A percentile compares a stretch with the other conserved stretches of the same genome.
These are phyloP conservation scores for Neodiprion pinetum DNA, from an alignment of 1,140 invertebrate genomes.

Conservation along the genomic window DNA sequence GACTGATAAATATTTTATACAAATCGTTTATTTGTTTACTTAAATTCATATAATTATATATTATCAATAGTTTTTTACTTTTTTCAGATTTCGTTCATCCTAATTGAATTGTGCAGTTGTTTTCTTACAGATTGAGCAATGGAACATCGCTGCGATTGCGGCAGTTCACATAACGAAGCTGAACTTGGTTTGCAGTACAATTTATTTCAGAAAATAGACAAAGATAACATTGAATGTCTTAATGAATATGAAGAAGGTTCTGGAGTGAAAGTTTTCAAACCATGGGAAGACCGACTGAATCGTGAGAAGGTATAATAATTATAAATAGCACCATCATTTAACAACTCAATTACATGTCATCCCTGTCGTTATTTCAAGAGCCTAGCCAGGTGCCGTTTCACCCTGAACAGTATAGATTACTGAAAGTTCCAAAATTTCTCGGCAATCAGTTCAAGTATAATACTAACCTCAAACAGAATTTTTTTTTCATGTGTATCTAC, in stretches of 20 bases:
- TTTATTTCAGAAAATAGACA: constrained; percentile 89
- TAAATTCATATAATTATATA: too few species aligned
- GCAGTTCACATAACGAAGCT: constrained; percentile 37
- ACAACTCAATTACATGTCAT: neutral
- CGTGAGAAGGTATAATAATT: constrained; percentile 69
- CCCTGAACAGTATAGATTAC: too few species aligned
- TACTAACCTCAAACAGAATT: too few species aligned
- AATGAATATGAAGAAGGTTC: constrained; percentile 88
- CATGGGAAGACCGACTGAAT: constrained; percentile 87
- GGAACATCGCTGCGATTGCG: constrained; percentile 44
- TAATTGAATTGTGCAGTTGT: too few species aligned
- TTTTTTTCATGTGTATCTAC: too few species aligned
- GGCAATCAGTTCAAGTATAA: too few species aligned
- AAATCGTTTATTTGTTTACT: too few species aligned
- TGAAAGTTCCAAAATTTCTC: too few species aligned
- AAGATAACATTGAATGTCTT: constrained; percentile 86
- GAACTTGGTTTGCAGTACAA: constrained; percentile 88
- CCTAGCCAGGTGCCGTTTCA: neutral
- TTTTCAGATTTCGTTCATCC: too few species aligned
- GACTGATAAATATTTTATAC: too few species aligned
- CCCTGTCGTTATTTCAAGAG: neutral
- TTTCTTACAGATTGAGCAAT: constrained; percentile 24
- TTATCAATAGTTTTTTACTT: too few species aligned
- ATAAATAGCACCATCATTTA: neutral
- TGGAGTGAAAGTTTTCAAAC: constrained; percentile 89